Base-by-base conservation (phyloP, 2,797 vertebrate genomes). In the Oreochromis mossambicus region DNA sequence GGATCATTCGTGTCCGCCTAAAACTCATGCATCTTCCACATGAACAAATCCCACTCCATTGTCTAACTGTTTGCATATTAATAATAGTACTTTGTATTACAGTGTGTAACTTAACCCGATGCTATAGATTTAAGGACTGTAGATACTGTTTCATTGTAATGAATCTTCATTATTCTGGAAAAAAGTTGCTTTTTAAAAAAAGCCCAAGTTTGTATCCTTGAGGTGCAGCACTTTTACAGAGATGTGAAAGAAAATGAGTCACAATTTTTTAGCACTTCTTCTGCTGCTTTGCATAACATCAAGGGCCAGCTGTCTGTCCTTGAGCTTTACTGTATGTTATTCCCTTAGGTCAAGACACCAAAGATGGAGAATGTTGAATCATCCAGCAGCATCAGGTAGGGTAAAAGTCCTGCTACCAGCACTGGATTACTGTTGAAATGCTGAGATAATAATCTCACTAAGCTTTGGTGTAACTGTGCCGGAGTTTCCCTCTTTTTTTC, bases 311-410 rank as follows among this genome's bases (percentile, higher is more conserved):
- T 77, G 19, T 6, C 13, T 63, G 13, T 78, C 13, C 14, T 54
- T 79, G 24, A 68, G 13, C 24, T 79, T 61, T 50, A 68, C 78
- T 66, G 2, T 8, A 1, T 77, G 26, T 79, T 32, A 36, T 58
- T 48, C 12, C 75, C 41, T 77, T n/a, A 96, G 95, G 87, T 81
- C 43, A 95, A 90, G 88, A 82, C 78, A 7, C 26, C 36, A 2
- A 91, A 95, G 91, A 86, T 32, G 2, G 94, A 95, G 79, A 79
- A 4, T 32, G 9, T 9, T 41, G 91, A 94, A 32, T 80, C 88
- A 79, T 77, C 83, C 51, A 61, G 34, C 85, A 86, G 70, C 61
- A 29, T 55, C 83, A 93, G 95, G 96, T 96, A 88, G 66, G 86
- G 5, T 83, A 51, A 32, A 70, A 56, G 24, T 77, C 48, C 61